phyloP scores from a whole-genome alignment of 2,113 vertebrate species.

The Leucosticte australis region DNA sequence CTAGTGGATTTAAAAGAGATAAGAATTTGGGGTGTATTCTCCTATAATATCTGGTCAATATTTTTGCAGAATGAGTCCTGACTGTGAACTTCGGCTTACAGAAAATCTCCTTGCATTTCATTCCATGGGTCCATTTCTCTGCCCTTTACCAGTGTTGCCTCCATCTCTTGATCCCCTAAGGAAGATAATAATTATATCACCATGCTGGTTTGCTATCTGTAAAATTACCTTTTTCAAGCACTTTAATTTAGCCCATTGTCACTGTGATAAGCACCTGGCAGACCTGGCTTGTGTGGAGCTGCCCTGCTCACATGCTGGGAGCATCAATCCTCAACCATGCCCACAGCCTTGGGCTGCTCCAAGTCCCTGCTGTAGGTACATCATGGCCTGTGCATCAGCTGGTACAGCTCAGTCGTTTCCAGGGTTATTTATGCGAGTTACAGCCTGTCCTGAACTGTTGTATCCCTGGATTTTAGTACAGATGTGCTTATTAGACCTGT shows the following conservation, averaged over 20 bases:
- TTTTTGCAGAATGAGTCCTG: not conserved
- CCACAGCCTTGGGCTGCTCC: not conserved
- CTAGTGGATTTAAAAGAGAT: not conserved
- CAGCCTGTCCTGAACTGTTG: not conserved
- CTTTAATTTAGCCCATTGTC: not conserved
- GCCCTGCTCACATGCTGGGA: rapidly evolving
- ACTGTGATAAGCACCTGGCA: not conserved
- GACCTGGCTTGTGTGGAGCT: not conserved
- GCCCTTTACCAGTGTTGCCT: not conserved
- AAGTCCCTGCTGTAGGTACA: not conserved
- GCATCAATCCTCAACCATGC: not conserved
- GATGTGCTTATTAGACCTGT: not conserved
- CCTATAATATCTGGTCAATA: not conserved
- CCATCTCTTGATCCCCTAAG: not conserved
- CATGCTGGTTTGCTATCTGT: not conserved
- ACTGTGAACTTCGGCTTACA: not conserved
- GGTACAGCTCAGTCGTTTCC: not conserved
- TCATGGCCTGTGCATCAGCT: rapidly evolving
- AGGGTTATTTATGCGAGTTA: not conserved
- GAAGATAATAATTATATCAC: not conserved
- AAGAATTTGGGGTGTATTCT: not conserved
- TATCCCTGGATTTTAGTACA: not conserved
- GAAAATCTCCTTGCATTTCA: not conserved
- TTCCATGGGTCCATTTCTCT: not conserved
- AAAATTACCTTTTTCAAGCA: not conserved